A percentile compares a stretch with the other conserved stretches of the same genome.
These are phyloP conservation scores for Hylyphantes graminicola DNA, from an alignment of 1,140 invertebrate genomes.

Conservation along the genomic window DNA sequence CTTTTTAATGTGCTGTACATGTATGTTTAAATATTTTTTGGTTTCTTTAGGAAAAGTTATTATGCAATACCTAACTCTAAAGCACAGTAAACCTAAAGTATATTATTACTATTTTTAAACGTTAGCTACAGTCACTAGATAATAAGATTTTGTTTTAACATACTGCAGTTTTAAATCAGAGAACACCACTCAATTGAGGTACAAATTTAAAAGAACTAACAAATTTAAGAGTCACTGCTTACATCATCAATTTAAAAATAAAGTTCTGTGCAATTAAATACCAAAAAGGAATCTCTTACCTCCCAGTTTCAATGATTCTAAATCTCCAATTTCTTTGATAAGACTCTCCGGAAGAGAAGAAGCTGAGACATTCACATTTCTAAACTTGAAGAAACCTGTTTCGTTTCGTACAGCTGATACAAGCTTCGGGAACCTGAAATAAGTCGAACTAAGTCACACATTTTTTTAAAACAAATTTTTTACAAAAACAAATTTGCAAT, in stretches of 20 bases:
- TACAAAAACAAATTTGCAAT: too few relatives aligned
- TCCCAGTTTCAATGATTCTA: background rate
- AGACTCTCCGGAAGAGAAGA: conserved; percentile 17
- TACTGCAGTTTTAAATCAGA: background rate
- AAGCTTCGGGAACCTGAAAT: conserved; percentile 25
- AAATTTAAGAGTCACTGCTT: background rate
- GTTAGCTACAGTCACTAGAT: too few relatives aligned
- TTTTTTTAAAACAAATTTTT: too few relatives aligned
- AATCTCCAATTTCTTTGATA: conserved; percentile 16
- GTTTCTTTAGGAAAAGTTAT: too few relatives aligned
- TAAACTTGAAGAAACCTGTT: background rate
- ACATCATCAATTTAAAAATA: background rate
- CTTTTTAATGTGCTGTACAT: too few relatives aligned
- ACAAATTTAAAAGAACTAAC: background rate
- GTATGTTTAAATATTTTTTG: too few relatives aligned
- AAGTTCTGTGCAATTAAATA: background rate
- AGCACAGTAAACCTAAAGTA: too few relatives aligned
- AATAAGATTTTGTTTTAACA: background rate
- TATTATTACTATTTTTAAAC: too few relatives aligned
- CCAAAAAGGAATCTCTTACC: conserved; percentile 2
- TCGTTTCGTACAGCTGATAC: background rate
- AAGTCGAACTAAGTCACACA: too few relatives aligned
- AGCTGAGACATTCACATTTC: conserved; percentile 37
- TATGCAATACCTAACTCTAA: too few relatives aligned
- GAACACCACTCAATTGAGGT: background rate